Base-by-base conservation (phyloP, 92 coral and sea anemone species). In the Micromussa lordhowensis region DNA sequence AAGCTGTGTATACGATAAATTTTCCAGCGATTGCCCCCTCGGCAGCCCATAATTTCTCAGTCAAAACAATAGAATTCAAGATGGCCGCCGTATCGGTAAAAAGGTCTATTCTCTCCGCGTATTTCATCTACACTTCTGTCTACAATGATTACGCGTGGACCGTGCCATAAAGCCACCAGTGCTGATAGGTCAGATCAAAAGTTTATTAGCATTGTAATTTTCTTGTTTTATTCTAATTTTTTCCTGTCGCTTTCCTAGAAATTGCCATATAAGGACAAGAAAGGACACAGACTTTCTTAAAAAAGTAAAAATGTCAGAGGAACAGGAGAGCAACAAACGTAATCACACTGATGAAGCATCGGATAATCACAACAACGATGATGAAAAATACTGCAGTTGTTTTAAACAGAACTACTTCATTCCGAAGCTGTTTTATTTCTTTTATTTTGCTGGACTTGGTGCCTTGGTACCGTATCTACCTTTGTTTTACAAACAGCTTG, bases 391-490 rank as follows among this genome's bases (percentile, higher is more conserved):
- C 49, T 77, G 83, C 82, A 12, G 14, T 2, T 85, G 66, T 35
- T 30, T 86, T 26, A 81, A 90, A 82, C 68, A 54, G 55, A 86
- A 86, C 77, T 90, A 90, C 63, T 18, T 90, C 57, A 35, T 70
- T 51, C 75, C 93, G 15, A 90, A 90, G 63, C n/a, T 86, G 85
- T 90, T 85, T 69, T 90, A 85, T 26, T 90, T 90, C 83, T 86
- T 90, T 59, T 90, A 85, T 17, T 90, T 90, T 68, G 87, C 90
- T 26, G 93, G 82, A 40, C 85, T 87, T 31, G 93, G 93, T 32
- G 85, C 93, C 32, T 29, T 86, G 55, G 38, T 90, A 12, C 93
- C 93, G 12, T 90, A 80, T 86, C 82, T 86, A 28, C 90, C 93
- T 38, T 64, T 90, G 32, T 90, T 90, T 38, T 90, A 85, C 19